Evolutionary conservation across 1,140 invertebrate species (phyloP), one percentile per base, ranked within the genome.

Genomic region (Antheraea pernyi): DNA sequence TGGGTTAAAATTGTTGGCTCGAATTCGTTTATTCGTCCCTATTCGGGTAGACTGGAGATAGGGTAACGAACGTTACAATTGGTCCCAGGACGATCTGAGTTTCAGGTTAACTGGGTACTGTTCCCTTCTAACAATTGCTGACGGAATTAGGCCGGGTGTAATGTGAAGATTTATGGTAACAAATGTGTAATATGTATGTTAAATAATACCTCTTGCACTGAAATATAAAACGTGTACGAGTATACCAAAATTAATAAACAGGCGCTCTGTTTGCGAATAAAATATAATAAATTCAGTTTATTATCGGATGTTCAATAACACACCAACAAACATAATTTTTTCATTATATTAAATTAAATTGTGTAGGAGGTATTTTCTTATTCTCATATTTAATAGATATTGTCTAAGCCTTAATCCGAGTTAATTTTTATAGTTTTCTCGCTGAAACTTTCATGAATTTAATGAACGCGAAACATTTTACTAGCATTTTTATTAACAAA

Each of bases 1-100:
- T 75, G 74, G 77, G 81, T 82, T 86, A 82, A 86, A 89, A 87
- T 83, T 85, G 82, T 84, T 81, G 70, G 77, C 74, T 83, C 81
- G 83, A 88, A 89, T 87, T 84, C 85, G 80, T 85, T 86, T 87
- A 81, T 82, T 70, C 75, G 70, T 77, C 79, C 80, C 71, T 71
- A 77, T 73, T 80, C 67, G 74, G 67, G 60, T 42, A 69, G 30
- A 46, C 7, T 18, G n/a, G 36, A 73, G 70, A 77, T 73, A 61
- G 68, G 75, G 77, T 78, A 79, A 78, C 78, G 74, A 83, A 80
- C 73, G 75, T 77, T 76, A 74, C 82, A 80, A 88, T 86, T 80
- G 85, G 71, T 84, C 86, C 82, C 85, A 60, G 46, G 86, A 81
- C 77, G 78, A 73, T 75, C 73, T 68, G 70, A 80, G 79, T 79